Conservation (phyloP, 2,113 vertebrate genomes). For the Morone chrysops region DNA sequence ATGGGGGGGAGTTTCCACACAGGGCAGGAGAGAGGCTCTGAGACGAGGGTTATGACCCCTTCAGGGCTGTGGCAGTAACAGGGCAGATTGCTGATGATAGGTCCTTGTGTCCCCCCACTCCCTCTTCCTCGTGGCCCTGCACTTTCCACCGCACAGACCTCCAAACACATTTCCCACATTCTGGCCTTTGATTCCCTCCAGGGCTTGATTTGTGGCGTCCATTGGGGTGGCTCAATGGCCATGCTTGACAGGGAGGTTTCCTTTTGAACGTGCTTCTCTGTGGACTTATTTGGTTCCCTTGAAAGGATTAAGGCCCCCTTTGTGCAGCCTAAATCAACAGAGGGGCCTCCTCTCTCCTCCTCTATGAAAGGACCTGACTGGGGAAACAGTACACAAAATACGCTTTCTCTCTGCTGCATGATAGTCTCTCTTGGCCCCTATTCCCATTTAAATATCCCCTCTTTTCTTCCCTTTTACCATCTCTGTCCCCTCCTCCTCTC, state of each 20-base stretch:
- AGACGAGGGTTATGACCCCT: slow-evolving; percentile 79
- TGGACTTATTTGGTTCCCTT: slow-evolving; percentile 93
- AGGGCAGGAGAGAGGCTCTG: slow-evolving; percentile 54
- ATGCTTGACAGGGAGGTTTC: slow-evolving; percentile 91
- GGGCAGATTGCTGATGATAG: slow-evolving; percentile 77
- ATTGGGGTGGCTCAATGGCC: slow-evolving; percentile 87
- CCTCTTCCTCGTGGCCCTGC: slow-evolving; percentile 22
- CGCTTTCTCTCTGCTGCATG: slow-evolving; percentile 87
- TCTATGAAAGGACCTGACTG: slow-evolving; percentile 87
- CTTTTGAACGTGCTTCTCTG: slow-evolving; percentile 88
- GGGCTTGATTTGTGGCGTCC: slow-evolving; percentile 91
- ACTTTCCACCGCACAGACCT: slow-evolving; percentile 56
- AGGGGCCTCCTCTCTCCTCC: slow-evolving; percentile 83
- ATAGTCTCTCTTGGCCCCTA: slow-evolving; percentile 90
- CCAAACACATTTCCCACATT: slow-evolving; percentile 89
- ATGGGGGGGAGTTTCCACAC: slow-evolving; percentile 77
- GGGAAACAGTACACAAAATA: slow-evolving; percentile 95
- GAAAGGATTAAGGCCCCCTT: slow-evolving; percentile 95
- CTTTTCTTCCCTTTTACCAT: slow-evolving; percentile 84
- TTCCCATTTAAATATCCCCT: slow-evolving; percentile 94
- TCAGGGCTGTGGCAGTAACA: slow-evolving; percentile 69
- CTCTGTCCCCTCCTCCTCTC: slow-evolving; percentile 85
- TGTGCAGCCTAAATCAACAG: slow-evolving; percentile 97
- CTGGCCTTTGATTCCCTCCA: slow-evolving; percentile 92
- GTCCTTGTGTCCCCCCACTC: slow-evolving; percentile 45